A percentile compares a stretch with the other conserved stretches of the same genome.
phyloP scores from a whole-genome alignment of 2,888 invertebrate genomes.

The Hedya salicella region DNA sequence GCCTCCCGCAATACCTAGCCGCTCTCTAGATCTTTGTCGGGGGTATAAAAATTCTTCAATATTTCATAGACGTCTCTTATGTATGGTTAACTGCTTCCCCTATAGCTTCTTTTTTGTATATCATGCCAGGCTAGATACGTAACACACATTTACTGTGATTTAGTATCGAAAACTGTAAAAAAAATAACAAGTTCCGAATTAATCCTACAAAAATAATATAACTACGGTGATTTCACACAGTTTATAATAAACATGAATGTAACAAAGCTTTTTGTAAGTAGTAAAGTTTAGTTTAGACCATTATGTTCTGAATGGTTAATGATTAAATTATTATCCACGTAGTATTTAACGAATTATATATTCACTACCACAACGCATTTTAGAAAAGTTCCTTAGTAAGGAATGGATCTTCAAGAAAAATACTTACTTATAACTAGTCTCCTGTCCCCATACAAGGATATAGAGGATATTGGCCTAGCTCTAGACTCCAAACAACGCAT shows the following conservation, averaged over 20 bases:
- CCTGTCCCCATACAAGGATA: slow-evolving; percentile 10
- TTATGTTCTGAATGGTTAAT: too few species aligned
- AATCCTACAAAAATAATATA: too few species aligned
- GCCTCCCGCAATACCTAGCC: slow-evolving; percentile 63
- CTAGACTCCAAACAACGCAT: slow-evolving; percentile 45
- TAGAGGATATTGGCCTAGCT: slow-evolving; percentile 48
- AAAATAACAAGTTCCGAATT: too few species aligned
- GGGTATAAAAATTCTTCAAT: slow-evolving; percentile 41
- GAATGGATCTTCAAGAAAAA: too few species aligned
- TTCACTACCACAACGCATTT: too few species aligned
- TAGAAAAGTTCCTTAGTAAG: too few species aligned
- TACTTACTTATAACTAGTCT: not conserved
- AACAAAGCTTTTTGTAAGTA: too few species aligned
- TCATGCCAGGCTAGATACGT: not conserved
- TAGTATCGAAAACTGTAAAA: not conserved
- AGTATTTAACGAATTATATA: too few species aligned
- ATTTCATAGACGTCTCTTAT: slow-evolving; percentile 36
- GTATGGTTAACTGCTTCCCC: slow-evolving; percentile 9
- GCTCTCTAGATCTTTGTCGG: slow-evolving; percentile 51
- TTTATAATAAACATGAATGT: too few species aligned
- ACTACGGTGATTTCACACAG: too few species aligned
- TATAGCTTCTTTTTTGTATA: not conserved
- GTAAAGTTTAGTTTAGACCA: too few species aligned
- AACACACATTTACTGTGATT: not conserved
- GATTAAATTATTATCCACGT: too few species aligned